phyloP scores from a whole-genome alignment of 1,140 invertebrate species.

The Drosophila lacertosa region DNA sequence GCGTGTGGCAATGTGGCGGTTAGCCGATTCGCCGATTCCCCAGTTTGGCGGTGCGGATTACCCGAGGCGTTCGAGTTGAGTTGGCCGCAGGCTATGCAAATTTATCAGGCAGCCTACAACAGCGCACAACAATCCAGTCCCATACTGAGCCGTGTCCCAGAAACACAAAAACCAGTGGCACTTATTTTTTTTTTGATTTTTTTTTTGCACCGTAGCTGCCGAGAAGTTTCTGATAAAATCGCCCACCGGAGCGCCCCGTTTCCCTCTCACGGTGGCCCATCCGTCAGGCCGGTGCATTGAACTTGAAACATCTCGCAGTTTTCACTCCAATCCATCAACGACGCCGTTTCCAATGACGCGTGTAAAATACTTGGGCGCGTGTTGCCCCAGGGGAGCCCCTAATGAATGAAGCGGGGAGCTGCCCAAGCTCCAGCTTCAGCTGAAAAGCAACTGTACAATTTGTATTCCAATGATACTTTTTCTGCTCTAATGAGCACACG shows the following conservation, averaged over 20 bases:
- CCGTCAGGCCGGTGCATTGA: slow-evolving; percentile 58
- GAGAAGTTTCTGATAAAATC: slow-evolving; percentile 35
- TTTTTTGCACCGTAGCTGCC: slow-evolving; percentile 1
- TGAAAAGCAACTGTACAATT: slow-evolving; percentile 54
- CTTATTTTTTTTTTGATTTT: slow-evolving; percentile 13
- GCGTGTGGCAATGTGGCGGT: slow-evolving; percentile 31
- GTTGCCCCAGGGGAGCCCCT: slow-evolving; percentile 55
- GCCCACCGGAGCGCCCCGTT: slow-evolving; percentile 4
- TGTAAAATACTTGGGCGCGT: slow-evolving; percentile 50
- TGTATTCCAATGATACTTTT: slow-evolving; percentile 49
- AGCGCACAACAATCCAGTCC: slow-evolving; percentile 16
- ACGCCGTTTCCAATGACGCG: slow-evolving; percentile 37
- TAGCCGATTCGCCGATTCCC: too few relatives aligned
- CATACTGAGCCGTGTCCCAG: slow-evolving; percentile 50
- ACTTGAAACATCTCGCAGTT: slow-evolving; percentile 49
- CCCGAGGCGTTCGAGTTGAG: slow-evolving; percentile 36
- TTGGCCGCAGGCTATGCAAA: slow-evolving; percentile 65
- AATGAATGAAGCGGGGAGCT: slow-evolving; percentile 62
- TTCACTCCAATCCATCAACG: slow-evolving; percentile 43
- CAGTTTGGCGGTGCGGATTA: slow-evolving; percentile 36
- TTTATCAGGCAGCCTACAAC: slow-evolving; percentile 56
- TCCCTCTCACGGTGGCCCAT: slow-evolving; percentile 6
- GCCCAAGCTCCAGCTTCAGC: background rate
- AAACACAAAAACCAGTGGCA: slow-evolving; percentile 79
- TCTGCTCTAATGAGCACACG: slow-evolving; percentile 33